Evolutionary conservation across 2,113 vertebrate species (phyloP).

Genomic region (Podarcis raffonei): DNA sequence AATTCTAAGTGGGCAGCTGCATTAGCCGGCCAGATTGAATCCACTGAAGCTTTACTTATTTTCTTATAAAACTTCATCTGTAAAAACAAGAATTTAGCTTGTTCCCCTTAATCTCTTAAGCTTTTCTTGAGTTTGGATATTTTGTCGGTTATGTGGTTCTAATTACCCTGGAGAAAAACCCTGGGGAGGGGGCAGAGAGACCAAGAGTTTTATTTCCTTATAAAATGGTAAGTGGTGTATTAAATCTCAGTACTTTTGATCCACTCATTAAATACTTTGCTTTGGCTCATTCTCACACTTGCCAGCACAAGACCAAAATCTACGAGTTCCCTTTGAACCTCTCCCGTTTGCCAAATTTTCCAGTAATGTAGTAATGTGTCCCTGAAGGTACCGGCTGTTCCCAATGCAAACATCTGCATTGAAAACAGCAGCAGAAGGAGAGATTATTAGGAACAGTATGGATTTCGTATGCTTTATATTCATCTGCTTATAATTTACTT

Average conservation of each 20-base stretch:
- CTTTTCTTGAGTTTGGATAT: slow-evolving; percentile 41
- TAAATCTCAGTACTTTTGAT: slow-evolving; percentile 56
- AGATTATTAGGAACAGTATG: slow-evolving; percentile 38
- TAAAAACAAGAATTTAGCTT: slow-evolving; percentile 29
- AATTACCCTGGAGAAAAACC: slow-evolving; percentile 48
- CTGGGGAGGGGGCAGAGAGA: slow-evolving; percentile 32
- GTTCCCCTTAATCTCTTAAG: slow-evolving; percentile 46
- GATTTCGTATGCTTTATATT: slow-evolving; percentile 39
- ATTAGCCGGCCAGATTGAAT: not conserved
- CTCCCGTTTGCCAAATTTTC: slow-evolving; percentile 53
- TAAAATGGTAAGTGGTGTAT: slow-evolving; percentile 54
- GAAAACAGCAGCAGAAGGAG: slow-evolving; percentile 46
- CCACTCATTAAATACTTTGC: slow-evolving; percentile 49
- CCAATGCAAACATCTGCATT: slow-evolving; percentile 56
- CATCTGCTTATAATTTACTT: slow-evolving; percentile 11
- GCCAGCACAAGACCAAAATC: slow-evolving; percentile 54
- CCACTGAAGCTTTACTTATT: not conserved
- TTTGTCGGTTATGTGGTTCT: slow-evolving; percentile 50
- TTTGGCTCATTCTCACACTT: slow-evolving; percentile 53
- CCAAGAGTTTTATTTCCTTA: slow-evolving; percentile 54
- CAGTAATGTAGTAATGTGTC: slow-evolving; percentile 42
- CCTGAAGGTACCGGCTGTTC: slow-evolving; percentile 30
- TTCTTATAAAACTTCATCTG: not conserved
- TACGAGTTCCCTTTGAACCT: slow-evolving; percentile 40
- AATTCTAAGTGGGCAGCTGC: not conserved